Evolutionary conservation across 2,888 invertebrate species (phyloP).

Genomic region (Lathronympha strigana): DNA sequence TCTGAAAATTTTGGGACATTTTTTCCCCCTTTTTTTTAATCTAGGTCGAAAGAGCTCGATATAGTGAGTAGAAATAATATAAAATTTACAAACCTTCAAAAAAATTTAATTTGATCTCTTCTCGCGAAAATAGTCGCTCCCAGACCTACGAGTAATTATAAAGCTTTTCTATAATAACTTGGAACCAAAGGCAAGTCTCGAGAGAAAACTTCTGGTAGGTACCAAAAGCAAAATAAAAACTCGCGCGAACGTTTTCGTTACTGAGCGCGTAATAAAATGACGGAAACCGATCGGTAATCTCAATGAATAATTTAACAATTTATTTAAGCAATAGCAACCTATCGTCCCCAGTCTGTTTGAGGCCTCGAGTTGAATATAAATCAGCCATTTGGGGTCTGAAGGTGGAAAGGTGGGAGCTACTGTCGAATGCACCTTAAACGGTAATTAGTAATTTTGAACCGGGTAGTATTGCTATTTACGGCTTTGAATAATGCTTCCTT

Average conservation of each 20-base stretch:
- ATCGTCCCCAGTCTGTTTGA: conserved; percentile 49
- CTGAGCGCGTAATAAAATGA: conserved; percentile 42
- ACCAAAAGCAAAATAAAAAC: neutral
- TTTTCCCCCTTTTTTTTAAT: no score
- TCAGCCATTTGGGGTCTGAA: conserved; percentile 43
- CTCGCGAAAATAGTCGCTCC: no score
- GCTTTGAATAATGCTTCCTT: neutral
- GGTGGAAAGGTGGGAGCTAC: conserved; percentile 15
- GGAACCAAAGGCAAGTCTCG: no score
- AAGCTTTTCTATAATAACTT: neutral
- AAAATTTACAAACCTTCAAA: no score
- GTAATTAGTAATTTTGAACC: neutral
- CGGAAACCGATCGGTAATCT: conserved; percentile 56
- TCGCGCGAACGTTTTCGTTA: neutral
- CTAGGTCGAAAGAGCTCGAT: no score
- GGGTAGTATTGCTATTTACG: neutral
- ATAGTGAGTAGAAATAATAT: no score
- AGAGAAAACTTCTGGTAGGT: neutral
- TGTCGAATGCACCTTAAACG: conserved; percentile 1
- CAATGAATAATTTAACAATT: conserved; percentile 62
- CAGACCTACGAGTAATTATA: no score
- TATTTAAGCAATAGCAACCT: conserved; percentile 51
- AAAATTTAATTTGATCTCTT: no score
- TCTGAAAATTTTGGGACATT: no score
- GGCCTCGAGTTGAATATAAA: conserved; percentile 56